phyloP scores from a whole-genome alignment of 2,113 vertebrate species.

The Megaleporinus macrocephalus region DNA sequence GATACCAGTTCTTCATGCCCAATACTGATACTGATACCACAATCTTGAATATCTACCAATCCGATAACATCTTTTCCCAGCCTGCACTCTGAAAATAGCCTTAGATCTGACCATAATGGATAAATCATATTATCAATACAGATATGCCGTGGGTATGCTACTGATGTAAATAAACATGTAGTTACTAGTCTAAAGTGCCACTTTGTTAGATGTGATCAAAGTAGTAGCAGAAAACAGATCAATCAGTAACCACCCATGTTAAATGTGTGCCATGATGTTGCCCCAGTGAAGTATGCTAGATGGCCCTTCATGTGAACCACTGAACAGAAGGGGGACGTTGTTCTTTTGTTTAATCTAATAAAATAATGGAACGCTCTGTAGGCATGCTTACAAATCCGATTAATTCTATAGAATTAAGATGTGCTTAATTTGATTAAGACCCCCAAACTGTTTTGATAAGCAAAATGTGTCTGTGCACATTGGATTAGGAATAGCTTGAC shows the following conservation, averaged over 20 bases:
- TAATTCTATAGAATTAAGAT: slow-evolving; percentile 35
- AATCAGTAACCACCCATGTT: neutral
- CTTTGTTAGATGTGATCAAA: slow-evolving; percentile 12
- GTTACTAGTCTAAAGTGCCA: slow-evolving; percentile 6
- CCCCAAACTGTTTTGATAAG: slow-evolving; percentile 19
- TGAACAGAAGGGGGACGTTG: slow-evolving; percentile 28
- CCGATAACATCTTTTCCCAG: too few species aligned
- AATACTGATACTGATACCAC: too few species aligned
- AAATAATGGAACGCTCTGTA: slow-evolving; percentile 36
- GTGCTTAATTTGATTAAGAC: slow-evolving; percentile 41
- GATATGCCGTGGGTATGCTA: slow-evolving; percentile 15
- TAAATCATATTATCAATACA: slow-evolving; percentile 34
- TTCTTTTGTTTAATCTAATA: slow-evolving; percentile 43
- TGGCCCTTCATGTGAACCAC: neutral
- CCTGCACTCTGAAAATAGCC: neutral
- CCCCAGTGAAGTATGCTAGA: neutral
- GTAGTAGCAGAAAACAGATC: neutral
- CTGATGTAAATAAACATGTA: slow-evolving; percentile 10
- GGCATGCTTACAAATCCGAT: slow-evolving; percentile 41
- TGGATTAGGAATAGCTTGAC: slow-evolving; percentile 26
- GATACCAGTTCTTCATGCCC: too few species aligned
- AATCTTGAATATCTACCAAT: too few species aligned
- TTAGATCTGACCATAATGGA: slow-evolving; percentile 44
- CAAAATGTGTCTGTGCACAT: slow-evolving; percentile 11
- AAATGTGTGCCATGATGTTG: slow-evolving; percentile 22